A percentile compares a stretch with the other conserved stretches of the same genome.
Conservation (phyloP, 2,888 invertebrate genomes). For the Archips xylosteana region DNA sequence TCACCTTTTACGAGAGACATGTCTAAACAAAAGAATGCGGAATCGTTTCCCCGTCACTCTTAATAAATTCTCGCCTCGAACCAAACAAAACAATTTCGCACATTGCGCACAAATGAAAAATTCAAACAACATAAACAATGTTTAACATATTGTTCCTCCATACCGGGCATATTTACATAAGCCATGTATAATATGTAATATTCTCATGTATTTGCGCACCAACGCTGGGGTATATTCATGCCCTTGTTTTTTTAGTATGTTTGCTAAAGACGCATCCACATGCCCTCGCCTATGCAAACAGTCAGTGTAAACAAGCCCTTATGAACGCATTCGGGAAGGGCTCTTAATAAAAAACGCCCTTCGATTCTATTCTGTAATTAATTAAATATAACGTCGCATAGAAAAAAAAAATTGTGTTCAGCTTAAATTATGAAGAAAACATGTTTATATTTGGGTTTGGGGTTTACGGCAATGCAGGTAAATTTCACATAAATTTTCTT, state of each 20-base stretch:
- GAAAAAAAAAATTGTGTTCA: background rate
- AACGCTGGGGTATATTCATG: constrained; percentile 61
- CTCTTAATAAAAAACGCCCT: constrained; percentile 69
- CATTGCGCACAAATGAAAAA: constrained; percentile 53
- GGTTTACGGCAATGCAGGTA: too few species aligned
- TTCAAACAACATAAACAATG: constrained; percentile 64
- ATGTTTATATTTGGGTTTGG: background rate
- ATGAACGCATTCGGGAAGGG: constrained; percentile 69
- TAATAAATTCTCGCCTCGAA: constrained; percentile 5
- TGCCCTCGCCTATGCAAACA: constrained; percentile 80
- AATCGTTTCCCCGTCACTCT: background rate
- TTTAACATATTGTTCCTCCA: constrained; percentile 57
- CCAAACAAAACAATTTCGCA: constrained; percentile 28
- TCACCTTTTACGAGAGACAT: too few species aligned
- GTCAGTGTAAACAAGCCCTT: constrained; percentile 78
- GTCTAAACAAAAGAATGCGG: background rate
- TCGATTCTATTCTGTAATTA: constrained; percentile 48
- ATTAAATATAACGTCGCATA: background rate
- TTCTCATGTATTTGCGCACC: constrained; percentile 54
- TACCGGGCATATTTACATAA: constrained; percentile 60
- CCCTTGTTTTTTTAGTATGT: constrained; percentile 84
- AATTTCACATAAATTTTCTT: too few species aligned
- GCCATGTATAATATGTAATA: constrained; percentile 54
- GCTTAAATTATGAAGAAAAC: background rate
- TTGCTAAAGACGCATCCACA: constrained; percentile 83